Base-by-base conservation (phyloP, 2,888 invertebrate species). In the Spodoptera littoralis region DNA sequence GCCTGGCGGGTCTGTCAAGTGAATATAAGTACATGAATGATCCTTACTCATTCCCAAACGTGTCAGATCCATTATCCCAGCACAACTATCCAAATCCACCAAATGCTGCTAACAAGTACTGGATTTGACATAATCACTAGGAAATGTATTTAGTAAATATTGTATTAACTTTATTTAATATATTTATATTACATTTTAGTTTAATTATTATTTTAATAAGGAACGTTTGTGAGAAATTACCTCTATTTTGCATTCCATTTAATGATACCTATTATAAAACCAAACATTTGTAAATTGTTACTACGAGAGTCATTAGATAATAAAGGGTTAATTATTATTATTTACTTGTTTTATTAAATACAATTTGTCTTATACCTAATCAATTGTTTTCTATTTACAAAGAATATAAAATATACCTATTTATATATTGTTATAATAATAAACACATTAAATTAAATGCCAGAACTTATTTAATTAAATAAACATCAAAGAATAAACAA, bases 1-100 rank as follows among this genome's bases (percentile, higher is more conserved):
- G 93, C 75, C 84, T 95, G 30, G 87, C 92, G 36, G 93, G 95
- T 4, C 79, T 95, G 41, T 90, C 94, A 11, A 92, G 92, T 81
- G 95, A 95, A 74, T 94, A 95, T 69, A 94, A 95, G 71, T 94
- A 94, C 72, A 94, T 95, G 90, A 92, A 94, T 62, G 95, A 95
- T 77, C 94, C 94, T 1, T 95, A 95, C 78, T 84, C 93, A 1
- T 95, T 94, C 69, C 90, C 95, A 1, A 95, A 91, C 70, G 91
- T 94, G 60, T 78, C 89, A 44, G 95, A 95, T 70, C 92, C 94
- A 36, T 84, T 95, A 12, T 87, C 87, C 57, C 95, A 95, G 72
- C 95, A 95, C 68, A 92, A 84, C 70, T 95, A 95, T 77, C 91
- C 93, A 45, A 93, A 92, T 84, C 90, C 94, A 46, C 85, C 93